These are phyloP conservation scores for Campoletis raptor DNA, from an alignment of 2,888 invertebrate genomes.

Conservation along the genomic window DNA sequence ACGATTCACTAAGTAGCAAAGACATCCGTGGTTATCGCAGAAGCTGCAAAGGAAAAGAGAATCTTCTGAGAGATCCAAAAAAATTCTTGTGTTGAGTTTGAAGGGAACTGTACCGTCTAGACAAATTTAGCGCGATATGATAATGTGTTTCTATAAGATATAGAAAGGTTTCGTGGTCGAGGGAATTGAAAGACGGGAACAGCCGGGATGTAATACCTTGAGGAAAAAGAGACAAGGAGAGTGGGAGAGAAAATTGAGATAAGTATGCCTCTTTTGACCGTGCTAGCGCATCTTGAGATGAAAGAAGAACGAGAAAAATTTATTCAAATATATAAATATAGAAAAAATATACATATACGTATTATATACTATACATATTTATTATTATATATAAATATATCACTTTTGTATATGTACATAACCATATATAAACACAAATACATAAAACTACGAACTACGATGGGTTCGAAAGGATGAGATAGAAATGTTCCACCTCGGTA, in stretches of 20 bases:
- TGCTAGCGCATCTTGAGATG: slow-evolving; percentile 36
- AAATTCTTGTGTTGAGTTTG: slow-evolving; percentile 25
- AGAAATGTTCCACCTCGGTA: slow-evolving; percentile 66
- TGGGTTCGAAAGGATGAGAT: slow-evolving; percentile 43
- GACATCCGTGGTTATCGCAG: slow-evolving; percentile 27
- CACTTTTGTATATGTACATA: background rate
- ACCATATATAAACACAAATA: slow-evolving; percentile 11
- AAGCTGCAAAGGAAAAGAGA: slow-evolving; percentile 3
- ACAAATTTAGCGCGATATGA: slow-evolving; percentile 62
- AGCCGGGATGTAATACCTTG: slow-evolving; percentile 16
- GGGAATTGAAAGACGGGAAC: slow-evolving; percentile 53
- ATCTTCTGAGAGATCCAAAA: slow-evolving; percentile 24
- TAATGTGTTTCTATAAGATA: slow-evolving; percentile 55
- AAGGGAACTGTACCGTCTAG: slow-evolving; percentile 53
- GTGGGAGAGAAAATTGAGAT: slow-evolving; percentile 31
- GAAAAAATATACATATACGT: background rate
- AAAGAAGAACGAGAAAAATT: slow-evolving; percentile 57
- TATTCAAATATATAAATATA: slow-evolving; percentile 69
- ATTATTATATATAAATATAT: background rate
- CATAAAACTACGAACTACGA: slow-evolving; percentile 1
- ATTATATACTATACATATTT: background rate
- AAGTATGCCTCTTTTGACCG: slow-evolving; percentile 51
- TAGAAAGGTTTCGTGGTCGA: slow-evolving; percentile 21
- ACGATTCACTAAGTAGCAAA: slow-evolving; percentile 38
- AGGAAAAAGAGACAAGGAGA: slow-evolving; percentile 14